Percentiles rank a stretch among this genome's conserved stretches.
Conservation (phyloP, 2,888 invertebrate species). For the Sicus ferrugineus region DNA sequence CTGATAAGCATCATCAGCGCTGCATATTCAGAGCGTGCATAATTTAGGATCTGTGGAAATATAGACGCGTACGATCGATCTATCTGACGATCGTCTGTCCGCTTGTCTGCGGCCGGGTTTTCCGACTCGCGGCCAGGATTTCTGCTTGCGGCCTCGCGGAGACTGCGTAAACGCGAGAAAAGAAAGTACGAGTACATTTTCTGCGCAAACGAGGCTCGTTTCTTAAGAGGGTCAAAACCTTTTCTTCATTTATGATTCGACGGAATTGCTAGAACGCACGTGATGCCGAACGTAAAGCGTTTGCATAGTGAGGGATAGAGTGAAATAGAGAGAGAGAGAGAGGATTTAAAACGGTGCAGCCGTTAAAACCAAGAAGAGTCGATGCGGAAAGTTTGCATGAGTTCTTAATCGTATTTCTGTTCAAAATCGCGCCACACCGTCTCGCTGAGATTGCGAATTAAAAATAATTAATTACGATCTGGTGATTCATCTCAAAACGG, state of each 20-base stretch:
- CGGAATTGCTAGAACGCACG: slow-evolving; percentile 12
- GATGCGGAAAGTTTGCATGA: neutral
- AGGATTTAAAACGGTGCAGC: neutral
- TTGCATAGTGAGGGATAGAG: neutral
- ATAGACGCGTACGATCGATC: slow-evolving; percentile 1
- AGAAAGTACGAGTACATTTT: slow-evolving; percentile 19
- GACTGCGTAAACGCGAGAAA: slow-evolving; percentile 22
- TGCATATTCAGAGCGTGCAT: slow-evolving; percentile 25
- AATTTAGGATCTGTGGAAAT: slow-evolving; percentile 21
- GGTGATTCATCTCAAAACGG: neutral
- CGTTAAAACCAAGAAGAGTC: neutral
- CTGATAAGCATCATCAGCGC: neutral
- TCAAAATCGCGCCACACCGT: neutral
- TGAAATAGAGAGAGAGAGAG: neutral
- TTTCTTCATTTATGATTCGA: neutral
- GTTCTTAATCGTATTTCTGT: neutral
- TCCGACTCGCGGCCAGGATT: neutral
- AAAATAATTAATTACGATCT: neutral
- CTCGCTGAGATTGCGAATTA: neutral
- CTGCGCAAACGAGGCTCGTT: neutral
- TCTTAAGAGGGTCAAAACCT: slow-evolving; percentile 6
- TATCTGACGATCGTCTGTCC: neutral
- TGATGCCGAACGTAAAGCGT: slow-evolving; percentile 25
- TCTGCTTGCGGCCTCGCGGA: neutral
- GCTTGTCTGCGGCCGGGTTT: neutral